Percentiles rank a stretch among this genome's conserved stretches.
phyloP scores from a whole-genome alignment of 2,797 vertebrate species.

The Dendrocincla fuliginosa region DNA sequence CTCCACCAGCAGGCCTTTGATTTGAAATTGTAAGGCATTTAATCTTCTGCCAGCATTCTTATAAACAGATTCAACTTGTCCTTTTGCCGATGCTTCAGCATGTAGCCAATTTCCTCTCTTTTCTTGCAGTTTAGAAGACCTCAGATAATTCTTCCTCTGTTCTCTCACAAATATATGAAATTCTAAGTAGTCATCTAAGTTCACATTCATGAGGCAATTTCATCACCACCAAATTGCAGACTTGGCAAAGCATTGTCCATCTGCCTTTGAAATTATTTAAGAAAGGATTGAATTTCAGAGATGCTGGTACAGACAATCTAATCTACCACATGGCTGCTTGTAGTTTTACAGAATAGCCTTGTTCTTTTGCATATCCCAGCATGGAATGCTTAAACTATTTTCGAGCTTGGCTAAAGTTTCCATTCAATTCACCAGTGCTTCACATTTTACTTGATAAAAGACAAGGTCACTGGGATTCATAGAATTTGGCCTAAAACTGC shows the following conservation, averaged over 20 bases:
- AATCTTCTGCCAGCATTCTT: constrained; percentile 42
- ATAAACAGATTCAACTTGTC: constrained; percentile 53
- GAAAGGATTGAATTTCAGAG: constrained; percentile 58
- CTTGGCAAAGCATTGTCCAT: constrained; percentile 50
- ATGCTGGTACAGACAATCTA: constrained; percentile 45
- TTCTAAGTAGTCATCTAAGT: constrained; percentile 58
- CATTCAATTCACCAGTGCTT: neutral
- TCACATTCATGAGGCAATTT: constrained; percentile 52
- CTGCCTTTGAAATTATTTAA: constrained; percentile 42
- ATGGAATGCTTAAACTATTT: neutral
- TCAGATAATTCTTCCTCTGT: constrained; percentile 60
- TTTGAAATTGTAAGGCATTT: constrained; percentile 58
- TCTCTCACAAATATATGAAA: constrained; percentile 57
- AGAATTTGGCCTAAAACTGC: constrained; percentile 4
- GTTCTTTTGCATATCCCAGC: constrained; percentile 24
- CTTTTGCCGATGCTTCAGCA: constrained; percentile 37
- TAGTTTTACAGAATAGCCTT: constrained; percentile 8
- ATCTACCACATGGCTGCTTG: neutral
- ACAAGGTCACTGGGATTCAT: neutral
- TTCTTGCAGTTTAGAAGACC: constrained; percentile 42
- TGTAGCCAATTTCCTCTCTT: constrained; percentile 42
- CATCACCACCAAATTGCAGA: constrained; percentile 55
- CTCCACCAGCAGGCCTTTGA: constrained; percentile 33
- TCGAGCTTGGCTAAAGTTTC: neutral
- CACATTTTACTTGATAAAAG: constrained; percentile 29